Evolutionary conservation across 2,113 vertebrate genomes (phyloP).

Genomic region (Sphyrna mokarran): DNA sequence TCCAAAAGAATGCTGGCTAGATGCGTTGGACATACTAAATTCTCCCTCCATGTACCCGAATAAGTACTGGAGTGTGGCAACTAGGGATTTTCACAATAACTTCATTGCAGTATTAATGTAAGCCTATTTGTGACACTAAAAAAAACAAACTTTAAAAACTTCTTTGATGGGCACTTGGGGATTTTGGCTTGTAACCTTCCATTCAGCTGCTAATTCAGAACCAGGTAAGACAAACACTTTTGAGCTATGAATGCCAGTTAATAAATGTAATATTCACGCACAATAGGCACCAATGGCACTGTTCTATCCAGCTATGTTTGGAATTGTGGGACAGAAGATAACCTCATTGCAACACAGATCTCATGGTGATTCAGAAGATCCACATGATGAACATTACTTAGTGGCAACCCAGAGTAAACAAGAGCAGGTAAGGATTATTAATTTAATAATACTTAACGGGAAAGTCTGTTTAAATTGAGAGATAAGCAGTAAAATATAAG

Average conservation of each 20-base stretch:
- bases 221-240: not conserved
- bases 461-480: not conserved
- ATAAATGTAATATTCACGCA: not conserved
- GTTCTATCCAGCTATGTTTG: slow-evolving; percentile 93
- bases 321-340: slow-evolving; percentile 97
- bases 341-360: slow-evolving; percentile 82
- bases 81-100: too few relatives aligned
- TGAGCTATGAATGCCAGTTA: not conserved
- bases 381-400: slow-evolving; percentile 92
- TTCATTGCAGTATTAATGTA: too few relatives aligned
- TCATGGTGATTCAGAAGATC: slow-evolving; percentile 87
- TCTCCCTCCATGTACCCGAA: too few relatives aligned
- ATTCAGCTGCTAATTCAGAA: not conserved
- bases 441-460: not conserved
- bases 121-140: too few relatives aligned
- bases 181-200: not conserved
- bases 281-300: slow-evolving; percentile 88
- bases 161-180: not conserved
- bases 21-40: too few relatives aligned
- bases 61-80: too few relatives aligned
- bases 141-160: too few relatives aligned
- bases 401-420: slow-evolving; percentile 94
- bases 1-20: too few relatives aligned
- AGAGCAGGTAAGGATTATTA: slow-evolving; percentile 69
- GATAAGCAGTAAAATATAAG: not conserved